Base-by-base conservation (phyloP, 1,140 invertebrate species). In the Piezodorus guildinii region DNA sequence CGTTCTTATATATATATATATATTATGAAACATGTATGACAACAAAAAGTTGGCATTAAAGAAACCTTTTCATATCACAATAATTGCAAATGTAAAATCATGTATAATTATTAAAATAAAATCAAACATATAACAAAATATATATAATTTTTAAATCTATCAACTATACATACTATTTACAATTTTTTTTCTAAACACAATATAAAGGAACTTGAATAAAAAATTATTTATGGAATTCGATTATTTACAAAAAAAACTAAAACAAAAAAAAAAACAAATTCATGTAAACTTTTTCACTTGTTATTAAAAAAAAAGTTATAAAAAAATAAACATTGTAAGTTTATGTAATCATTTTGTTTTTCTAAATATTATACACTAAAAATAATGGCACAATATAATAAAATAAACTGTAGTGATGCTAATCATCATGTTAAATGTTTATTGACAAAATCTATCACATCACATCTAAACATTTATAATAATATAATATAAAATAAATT, bases 111-210 rank as follows among this genome's bases (percentile, higher is more conserved):
- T 23, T 39, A 56, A 56, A 56, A 23, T 25, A 56, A 56, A 56
- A 56, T 56, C 3, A 56, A 56, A 44, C 44, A 44, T 61, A 9
- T 45, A 61, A 61, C 60, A 61, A 61, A 61, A 61, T 61, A 23
- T 46, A 23, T 61, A 43, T 23, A 43, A 61, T 61, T 45, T 46
- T 46, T 23, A 61, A 61, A 45, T 45, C 60, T 45, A 25, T 46
- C 44, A 61, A 61, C 60, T 61, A 61, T 61, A 61, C 23, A 61
- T 60, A 60, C 30, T 60, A 45, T 61, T 44, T 61, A 45, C 44
- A 45, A 23, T 15, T 45, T 46, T 61, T 30, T 30, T 15, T 44
- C 25, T n/a, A 61, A 61, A 56, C 46, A 49, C 5, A 19, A n/a
- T 21, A 56, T 56, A 56, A 56, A 56, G 52, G 52, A 56, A 56